Evolutionary conservation across 2,888 invertebrate species (phyloP), one percentile per base, ranked within the genome.

Genomic region (Cosmopolites sordidus): DNA sequence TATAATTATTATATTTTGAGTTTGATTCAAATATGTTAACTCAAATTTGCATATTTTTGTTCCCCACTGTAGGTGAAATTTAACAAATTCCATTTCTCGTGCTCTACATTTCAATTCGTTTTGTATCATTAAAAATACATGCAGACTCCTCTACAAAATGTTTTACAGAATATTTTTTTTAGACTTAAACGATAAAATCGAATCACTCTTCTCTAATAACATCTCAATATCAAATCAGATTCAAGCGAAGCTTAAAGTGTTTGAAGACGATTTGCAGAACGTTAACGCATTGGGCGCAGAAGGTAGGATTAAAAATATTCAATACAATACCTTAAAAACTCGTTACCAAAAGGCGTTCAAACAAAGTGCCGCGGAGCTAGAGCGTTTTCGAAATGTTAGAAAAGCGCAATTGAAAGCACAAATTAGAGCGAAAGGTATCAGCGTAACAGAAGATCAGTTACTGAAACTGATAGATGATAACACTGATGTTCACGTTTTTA

Each of bases 401-500:
- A 76, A 77, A 58, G 67, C 69, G 2, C 72, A 82, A 60, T 75
- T 83, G 63, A 77, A 77, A 41, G 76, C 79, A 37, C 83, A 84
- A 69, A 74, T 80, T 60, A 69, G 70, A 47, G 75, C 83, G 53
- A 78, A 66, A 61, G 68, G 67, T 2, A 59, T 68, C 22, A 56
- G 58, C 6, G 61, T 66, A 9, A 63, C 62, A 3, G 73, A 71
- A 30, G 70, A 72, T 60, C 78, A 78, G 64, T 62, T 77, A 4
- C 70, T 74, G 16, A 62, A 65, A 46, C 65, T 76, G 56, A 59
- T 78, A 9, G 73, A 75, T 39, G 70, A 70, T 15, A 72, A 74
- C 53, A 72, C 74, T 52, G 71, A 73, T 50, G 72, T 70, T 62
- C 66, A 71, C 48, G 64, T 78, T 43, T 79, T 79, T 66, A 76